Percentiles rank a stretch among this genome's conserved stretches.
Conservation (phyloP, 2,113 vertebrate species). For the Cephalopholis sonnerati region DNA sequence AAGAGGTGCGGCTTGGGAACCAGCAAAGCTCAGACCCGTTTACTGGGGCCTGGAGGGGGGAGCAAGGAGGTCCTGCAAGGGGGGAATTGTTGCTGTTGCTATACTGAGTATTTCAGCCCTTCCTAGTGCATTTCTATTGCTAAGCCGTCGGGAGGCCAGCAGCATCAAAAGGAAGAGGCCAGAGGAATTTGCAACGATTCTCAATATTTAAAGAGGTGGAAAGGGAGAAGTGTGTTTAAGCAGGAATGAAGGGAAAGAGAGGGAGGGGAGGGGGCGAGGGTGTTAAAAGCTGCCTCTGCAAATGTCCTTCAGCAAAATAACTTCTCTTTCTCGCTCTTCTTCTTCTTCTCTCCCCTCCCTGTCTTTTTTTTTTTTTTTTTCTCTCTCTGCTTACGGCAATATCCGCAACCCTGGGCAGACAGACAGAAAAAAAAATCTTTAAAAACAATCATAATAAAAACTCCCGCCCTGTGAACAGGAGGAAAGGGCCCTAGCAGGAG, state of each 20-base stretch:
- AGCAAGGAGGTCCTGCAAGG: constrained; percentile 38
- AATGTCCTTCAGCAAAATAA: constrained; percentile 79
- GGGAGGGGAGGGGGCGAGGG: constrained; percentile 13
- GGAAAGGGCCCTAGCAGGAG: constrained; percentile 43
- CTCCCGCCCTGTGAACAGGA: constrained; percentile 40
- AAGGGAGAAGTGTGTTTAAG: constrained; percentile 69
- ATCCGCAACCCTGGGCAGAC: constrained; percentile 9
- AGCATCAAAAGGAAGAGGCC: constrained; percentile 64
- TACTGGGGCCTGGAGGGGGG: constrained; percentile 45
- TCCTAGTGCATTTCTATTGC: constrained; percentile 34
- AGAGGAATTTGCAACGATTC: constrained; percentile 65
- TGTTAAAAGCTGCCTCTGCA: constrained; percentile 76
- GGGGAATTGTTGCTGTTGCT: constrained; percentile 48
- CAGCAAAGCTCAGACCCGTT: constrained; percentile 46
- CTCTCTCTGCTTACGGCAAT: background rate
- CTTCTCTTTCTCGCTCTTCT: constrained; percentile 32
- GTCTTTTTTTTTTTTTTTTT: constrained; percentile 5
- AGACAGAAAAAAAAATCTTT: constrained; percentile 64
- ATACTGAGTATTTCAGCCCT: constrained; percentile 33
- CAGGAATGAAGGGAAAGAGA: constrained; percentile 26
- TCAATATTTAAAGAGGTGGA: constrained; percentile 80
- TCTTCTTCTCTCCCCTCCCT: constrained; percentile 20
- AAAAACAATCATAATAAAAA: constrained; percentile 77
- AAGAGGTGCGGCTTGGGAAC: constrained; percentile 66
- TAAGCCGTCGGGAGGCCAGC: constrained; percentile 57